phyloP scores from a whole-genome alignment of 2,888 invertebrate genomes.

The Euplexia lucipara region DNA sequence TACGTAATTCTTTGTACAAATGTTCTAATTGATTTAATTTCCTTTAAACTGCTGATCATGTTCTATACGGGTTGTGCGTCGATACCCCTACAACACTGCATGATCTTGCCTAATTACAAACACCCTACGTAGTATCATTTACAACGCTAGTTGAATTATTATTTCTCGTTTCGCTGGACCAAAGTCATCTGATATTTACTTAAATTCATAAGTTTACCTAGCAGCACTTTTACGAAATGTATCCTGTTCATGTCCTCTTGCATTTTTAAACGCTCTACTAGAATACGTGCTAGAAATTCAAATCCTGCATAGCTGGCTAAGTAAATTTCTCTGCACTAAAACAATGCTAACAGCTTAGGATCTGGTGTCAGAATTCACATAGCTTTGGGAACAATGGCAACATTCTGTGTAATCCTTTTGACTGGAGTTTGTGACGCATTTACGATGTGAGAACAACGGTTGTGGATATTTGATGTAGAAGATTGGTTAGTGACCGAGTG shows the following conservation, averaged over 20 bases:
- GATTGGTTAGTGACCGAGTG: constrained; percentile 5
- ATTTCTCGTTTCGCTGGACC: neutral
- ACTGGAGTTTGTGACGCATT: constrained; percentile 44
- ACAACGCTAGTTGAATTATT: neutral
- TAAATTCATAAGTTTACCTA: constrained; percentile 1
- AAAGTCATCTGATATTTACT: constrained; percentile 28
- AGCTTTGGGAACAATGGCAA: constrained; percentile 50
- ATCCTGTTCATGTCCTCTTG: constrained; percentile 27
- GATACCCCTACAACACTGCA: neutral
- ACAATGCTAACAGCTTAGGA: constrained; percentile 61
- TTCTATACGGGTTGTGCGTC: no score
- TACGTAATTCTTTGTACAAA: no score
- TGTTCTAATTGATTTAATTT: no score
- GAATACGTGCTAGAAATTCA: constrained; percentile 47
- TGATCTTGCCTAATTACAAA: neutral
- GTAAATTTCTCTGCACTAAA: constrained; percentile 57
- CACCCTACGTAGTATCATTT: neutral
- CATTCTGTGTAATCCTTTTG: constrained; percentile 61
- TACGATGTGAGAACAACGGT: constrained; percentile 45
- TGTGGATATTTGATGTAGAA: constrained; percentile 31
- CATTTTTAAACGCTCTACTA: constrained; percentile 43
- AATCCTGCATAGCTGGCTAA: constrained; percentile 28
- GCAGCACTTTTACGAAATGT: constrained; percentile 30
- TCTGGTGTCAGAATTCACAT: constrained; percentile 53
- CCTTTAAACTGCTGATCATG: no score